A percentile compares a stretch with the other conserved stretches of the same genome.
Evolutionary conservation across 1,140 invertebrate species (phyloP).

Genomic region (Cepaea nemoralis): DNA sequence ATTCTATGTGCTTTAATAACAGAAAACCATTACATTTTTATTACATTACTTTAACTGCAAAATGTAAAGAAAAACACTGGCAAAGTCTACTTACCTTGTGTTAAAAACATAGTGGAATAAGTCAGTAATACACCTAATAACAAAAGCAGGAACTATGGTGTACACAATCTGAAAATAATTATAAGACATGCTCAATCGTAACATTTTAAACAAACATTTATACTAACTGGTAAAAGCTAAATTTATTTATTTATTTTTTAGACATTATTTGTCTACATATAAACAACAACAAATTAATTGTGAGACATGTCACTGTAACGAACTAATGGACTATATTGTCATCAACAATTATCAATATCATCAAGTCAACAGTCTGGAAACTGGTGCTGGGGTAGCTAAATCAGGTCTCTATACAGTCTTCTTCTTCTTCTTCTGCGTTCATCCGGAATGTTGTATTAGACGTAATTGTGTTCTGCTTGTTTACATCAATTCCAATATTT

Average conservation of each 20-base stretch:
- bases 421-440: too few species aligned
- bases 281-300: neutral
- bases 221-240: neutral
- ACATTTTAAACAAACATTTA: neutral
- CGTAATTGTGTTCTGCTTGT: too few species aligned
- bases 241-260: neutral
- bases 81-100: conserved; percentile 45
- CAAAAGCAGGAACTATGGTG: conserved; percentile 36
- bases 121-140: conserved; percentile 28
- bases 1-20: too few species aligned
- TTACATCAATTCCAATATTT: too few species aligned
- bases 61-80: neutral
- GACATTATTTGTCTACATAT: neutral
- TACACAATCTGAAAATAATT: conserved; percentile 43
- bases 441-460: too few species aligned
- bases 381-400: too few species aligned
- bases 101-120: conserved; percentile 47
- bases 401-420: too few species aligned
- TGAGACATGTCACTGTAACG: neutral
- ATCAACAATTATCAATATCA: too few species aligned
- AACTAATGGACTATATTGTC: too few species aligned
- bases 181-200: too few species aligned
- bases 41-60: neutral
- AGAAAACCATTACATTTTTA: too few species aligned
- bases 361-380: too few species aligned